Conservation (phyloP, 2,888 invertebrate species). For the Pharmacophagus antenor region DNA sequence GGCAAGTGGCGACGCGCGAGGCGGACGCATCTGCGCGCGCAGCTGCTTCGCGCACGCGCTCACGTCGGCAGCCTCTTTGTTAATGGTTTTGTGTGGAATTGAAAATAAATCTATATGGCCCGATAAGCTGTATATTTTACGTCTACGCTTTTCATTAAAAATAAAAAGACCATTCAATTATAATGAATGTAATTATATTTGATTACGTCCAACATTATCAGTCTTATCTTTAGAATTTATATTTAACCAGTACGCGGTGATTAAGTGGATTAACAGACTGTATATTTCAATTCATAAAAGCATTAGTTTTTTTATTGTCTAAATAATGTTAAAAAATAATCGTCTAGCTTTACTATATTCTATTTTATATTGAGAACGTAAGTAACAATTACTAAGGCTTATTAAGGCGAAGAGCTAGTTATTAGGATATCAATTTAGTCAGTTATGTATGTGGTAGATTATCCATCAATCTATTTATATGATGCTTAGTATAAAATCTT, state of each 20-base stretch:
- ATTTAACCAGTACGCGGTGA: neutral
- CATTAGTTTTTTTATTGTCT: neutral
- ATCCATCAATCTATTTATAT: too few relatives aligned
- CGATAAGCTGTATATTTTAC: neutral
- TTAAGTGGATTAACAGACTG: constrained; percentile 2
- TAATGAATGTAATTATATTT: neutral
- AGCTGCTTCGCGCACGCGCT: constrained; percentile 37
- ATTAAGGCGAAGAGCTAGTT: too few relatives aligned
- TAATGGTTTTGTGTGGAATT: constrained; percentile 29
- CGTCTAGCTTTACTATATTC: neutral
- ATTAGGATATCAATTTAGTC: too few relatives aligned
- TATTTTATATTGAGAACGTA: neutral
- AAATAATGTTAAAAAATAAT: neutral
- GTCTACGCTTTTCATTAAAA: neutral
- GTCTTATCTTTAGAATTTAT: neutral
- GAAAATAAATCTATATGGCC: constrained; percentile 10
- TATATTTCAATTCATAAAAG: neutral
- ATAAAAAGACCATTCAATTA: neutral
- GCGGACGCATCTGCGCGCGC: constrained; percentile 34
- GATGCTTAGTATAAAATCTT: too few relatives aligned
- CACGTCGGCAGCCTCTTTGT: constrained; percentile 31
- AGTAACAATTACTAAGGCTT: too few relatives aligned
- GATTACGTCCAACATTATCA: too few relatives aligned
- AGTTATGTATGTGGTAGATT: too few relatives aligned
- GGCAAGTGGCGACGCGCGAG: constrained; percentile 15